Percentiles rank a stretch among this genome's conserved stretches.
These are phyloP conservation scores for Drepanosiphum platanoidis DNA, from an alignment of 2,888 invertebrate species.

Conservation along the genomic window DNA sequence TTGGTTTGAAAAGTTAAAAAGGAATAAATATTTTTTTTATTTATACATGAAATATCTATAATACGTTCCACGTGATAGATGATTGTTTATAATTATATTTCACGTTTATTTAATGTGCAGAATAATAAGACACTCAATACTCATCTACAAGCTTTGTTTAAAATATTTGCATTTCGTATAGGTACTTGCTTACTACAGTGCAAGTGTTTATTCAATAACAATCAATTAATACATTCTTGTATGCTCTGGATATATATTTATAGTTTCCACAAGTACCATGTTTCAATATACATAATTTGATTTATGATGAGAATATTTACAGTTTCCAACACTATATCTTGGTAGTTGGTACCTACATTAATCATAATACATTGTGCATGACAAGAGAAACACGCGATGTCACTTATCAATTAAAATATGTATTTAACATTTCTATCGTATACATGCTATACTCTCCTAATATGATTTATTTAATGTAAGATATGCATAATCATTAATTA, in stretches of 20 bases:
- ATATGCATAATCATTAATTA: background rate
- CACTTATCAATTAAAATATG: too few species aligned
- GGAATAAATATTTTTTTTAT: too few species aligned
- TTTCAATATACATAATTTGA: slow-evolving; percentile 1
- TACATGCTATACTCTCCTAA: too few species aligned
- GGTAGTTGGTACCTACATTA: too few species aligned
- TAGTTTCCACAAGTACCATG: background rate
- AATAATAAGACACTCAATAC: too few species aligned
- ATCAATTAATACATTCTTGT: background rate
- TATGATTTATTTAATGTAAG: too few species aligned
- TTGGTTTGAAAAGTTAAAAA: too few species aligned
- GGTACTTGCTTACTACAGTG: background rate
- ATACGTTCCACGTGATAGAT: too few species aligned
- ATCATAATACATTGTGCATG: background rate
- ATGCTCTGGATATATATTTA: background rate
- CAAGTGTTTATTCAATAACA: background rate
- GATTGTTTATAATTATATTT: too few species aligned
- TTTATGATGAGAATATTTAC: background rate
- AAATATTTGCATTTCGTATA: background rate
- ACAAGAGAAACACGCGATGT: background rate
- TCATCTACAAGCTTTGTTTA: background rate
- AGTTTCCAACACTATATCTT: background rate
- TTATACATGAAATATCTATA: too few species aligned
- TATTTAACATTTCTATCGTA: too few species aligned
- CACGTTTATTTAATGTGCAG: too few species aligned